These are phyloP conservation scores for Zaprionus nigranus DNA, from an alignment of 1,140 invertebrate species.

Conservation along the genomic window DNA sequence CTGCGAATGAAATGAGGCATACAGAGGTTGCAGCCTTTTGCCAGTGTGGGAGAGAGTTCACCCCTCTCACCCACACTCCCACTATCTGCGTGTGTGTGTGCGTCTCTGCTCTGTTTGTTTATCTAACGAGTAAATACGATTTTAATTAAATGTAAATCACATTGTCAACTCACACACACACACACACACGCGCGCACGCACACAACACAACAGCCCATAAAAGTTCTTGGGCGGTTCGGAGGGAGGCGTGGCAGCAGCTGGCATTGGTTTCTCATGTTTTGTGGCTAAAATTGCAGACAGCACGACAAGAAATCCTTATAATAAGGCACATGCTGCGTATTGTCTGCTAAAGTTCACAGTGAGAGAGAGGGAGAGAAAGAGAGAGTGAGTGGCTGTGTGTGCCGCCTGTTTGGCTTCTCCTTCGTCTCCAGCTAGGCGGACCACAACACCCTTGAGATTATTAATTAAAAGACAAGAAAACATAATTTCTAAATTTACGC, in stretches of 20 bases:
- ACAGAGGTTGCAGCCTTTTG: constrained; percentile 8
- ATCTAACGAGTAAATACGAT: constrained; percentile 82
- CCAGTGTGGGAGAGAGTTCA: not conserved
- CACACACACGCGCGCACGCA: not conserved
- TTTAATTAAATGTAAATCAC: constrained; percentile 83
- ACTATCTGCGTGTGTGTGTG: not conserved
- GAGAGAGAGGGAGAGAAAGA: not conserved
- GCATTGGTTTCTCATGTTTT: constrained; percentile 47
- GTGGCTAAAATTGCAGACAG: constrained; percentile 37
- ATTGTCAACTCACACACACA: constrained; percentile 68
- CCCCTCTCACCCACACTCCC: not conserved
- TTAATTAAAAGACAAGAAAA: constrained; percentile 83
- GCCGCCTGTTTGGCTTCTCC: constrained; percentile 36
- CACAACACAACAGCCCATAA: constrained; percentile 48
- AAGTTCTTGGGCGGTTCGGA: constrained; percentile 37
- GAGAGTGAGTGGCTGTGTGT: not conserved
- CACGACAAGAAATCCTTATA: constrained; percentile 41
- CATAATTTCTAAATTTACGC: constrained; percentile 76
- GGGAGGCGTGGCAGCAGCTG: constrained; percentile 36
- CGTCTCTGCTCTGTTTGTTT: constrained; percentile 61
- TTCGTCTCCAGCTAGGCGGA: constrained; percentile 1
- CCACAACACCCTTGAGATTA: constrained; percentile 70
- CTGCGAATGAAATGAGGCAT: constrained; percentile 15
- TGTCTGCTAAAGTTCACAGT: constrained; percentile 66
- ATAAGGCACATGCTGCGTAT: constrained; percentile 36